phyloP scores from a whole-genome alignment of 2,888 invertebrate genomes.

The Yponomeuta cagnagella region DNA sequence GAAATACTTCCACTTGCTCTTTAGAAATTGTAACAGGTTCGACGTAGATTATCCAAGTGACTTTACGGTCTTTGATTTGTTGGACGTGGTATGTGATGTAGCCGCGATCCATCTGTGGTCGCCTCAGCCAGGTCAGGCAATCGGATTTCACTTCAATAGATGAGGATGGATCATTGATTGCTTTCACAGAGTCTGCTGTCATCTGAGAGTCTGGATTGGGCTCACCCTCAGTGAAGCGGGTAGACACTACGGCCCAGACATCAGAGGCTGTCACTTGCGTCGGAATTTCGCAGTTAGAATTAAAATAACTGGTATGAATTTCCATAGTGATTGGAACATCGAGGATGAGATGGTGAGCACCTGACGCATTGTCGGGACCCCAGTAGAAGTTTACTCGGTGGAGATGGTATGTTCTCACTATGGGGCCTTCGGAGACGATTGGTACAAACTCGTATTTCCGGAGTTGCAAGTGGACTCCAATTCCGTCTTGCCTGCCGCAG shows the following conservation, averaged over 20 bases:
- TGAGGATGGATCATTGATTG: background rate
- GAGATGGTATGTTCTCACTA: conserved; percentile 13
- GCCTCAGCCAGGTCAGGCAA: conserved; percentile 8
- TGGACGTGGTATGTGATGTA: conserved; percentile 14
- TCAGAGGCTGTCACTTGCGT: background rate
- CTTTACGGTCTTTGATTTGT: background rate
- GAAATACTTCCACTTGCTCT: conserved; percentile 16
- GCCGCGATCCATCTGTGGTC: conserved; percentile 1
- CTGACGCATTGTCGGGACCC: conserved; percentile 14
- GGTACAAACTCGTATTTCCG: background rate
- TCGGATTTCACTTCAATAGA: conserved; percentile 2
- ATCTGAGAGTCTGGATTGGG: background rate
- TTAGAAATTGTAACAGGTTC: conserved; percentile 11
- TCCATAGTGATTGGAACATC: conserved; percentile 16
- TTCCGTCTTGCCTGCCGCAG: conserved; percentile 5
- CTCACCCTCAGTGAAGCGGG: background rate
- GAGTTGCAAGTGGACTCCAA: background rate
- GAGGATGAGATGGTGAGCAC: conserved; percentile 16
- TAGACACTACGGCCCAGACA: background rate
- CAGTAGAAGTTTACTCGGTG: conserved; percentile 16
- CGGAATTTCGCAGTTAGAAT: conserved; percentile 14
- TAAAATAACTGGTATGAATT: conserved; percentile 16
- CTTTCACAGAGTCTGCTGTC: background rate
- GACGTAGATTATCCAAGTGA: conserved; percentile 15
- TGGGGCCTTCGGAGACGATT: conserved; percentile 9